Percentiles rank a stretch among this genome's conserved stretches.
phyloP scores from a whole-genome alignment of 2,888 invertebrate genomes.

The Lissocephala sabroskyi region DNA sequence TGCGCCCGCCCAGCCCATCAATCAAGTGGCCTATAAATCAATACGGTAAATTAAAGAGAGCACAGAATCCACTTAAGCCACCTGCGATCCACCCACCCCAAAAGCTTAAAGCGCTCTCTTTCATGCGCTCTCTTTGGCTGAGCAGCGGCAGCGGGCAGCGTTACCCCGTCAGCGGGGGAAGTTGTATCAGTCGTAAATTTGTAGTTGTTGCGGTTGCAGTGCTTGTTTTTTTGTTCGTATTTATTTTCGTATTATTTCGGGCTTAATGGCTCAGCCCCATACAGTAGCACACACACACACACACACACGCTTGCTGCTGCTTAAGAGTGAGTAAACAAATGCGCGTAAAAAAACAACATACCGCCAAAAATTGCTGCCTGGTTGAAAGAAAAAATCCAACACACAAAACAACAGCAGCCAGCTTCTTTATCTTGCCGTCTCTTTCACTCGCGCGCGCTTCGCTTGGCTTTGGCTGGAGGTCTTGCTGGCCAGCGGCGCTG shows the following conservation, averaged over 20 bases:
- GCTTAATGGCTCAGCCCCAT: constrained; percentile 30
- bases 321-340: constrained; percentile 42
- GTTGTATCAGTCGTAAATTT: constrained; percentile 5
- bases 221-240: constrained; percentile 31
- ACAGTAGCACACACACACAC: constrained; percentile 16
- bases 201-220: not conserved
- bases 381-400: constrained; percentile 5
- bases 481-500: not conserved
- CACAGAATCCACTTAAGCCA: too few species aligned
- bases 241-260: constrained; percentile 39
- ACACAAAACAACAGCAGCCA: constrained; percentile 24
- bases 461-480: too few species aligned
- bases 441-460: constrained; percentile 21
- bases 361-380: constrained; percentile 34
- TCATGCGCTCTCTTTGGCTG: too few species aligned
- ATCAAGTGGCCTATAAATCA: too few species aligned
- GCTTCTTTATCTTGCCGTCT: not conserved
- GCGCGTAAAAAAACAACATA: constrained; percentile 52
- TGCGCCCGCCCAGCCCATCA: too few species aligned
- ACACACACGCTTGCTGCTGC: not conserved
- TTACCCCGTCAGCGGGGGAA: too few species aligned
- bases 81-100: too few species aligned
- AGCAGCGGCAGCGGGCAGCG: too few species aligned
- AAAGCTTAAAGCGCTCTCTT: too few species aligned
- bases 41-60: too few species aligned